Evolutionary conservation across 2,888 invertebrate genomes (phyloP).

Genomic region (Agrotis segetum): DNA sequence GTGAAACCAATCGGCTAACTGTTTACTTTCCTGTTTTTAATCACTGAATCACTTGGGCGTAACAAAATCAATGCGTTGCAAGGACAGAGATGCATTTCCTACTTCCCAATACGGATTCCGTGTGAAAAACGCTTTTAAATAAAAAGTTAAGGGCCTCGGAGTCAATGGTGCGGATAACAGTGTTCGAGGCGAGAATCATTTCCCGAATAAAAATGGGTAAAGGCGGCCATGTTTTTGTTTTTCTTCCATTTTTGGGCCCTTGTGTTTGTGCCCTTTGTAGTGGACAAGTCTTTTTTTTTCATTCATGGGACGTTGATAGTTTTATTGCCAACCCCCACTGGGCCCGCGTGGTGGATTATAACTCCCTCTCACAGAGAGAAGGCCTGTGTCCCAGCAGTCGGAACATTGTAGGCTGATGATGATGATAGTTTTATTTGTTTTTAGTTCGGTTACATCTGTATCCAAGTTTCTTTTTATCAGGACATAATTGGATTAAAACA

Average conservation of each 20-base stretch:
- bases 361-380: no score
- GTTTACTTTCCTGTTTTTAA: constrained; percentile 15
- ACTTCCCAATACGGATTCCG: constrained; percentile 72
- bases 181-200: constrained; percentile 71
- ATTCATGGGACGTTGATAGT: neutral
- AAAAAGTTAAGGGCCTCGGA: constrained; percentile 74
- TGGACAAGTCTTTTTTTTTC: neutral
- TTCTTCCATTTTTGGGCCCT: constrained; percentile 27
- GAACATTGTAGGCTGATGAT: no score
- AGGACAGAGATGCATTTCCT: constrained; percentile 75
- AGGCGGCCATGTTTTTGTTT: constrained; percentile 36
- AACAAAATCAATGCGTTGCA: constrained; percentile 68
- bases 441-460: no score
- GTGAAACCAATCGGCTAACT: neutral
- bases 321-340: no score
- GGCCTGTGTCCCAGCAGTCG: no score
- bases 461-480: no score
- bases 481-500: no score
- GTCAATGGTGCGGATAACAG: constrained; percentile 75
- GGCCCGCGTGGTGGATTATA: no score
- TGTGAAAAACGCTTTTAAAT: constrained; percentile 71
- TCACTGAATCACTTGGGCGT: constrained; percentile 46
- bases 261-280: constrained; percentile 30
- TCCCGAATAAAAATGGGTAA: constrained; percentile 66
- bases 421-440: neutral